These are phyloP conservation scores for Calyptomena viridis DNA, from an alignment of 2,113 vertebrate genomes.

Conservation along the genomic window DNA sequence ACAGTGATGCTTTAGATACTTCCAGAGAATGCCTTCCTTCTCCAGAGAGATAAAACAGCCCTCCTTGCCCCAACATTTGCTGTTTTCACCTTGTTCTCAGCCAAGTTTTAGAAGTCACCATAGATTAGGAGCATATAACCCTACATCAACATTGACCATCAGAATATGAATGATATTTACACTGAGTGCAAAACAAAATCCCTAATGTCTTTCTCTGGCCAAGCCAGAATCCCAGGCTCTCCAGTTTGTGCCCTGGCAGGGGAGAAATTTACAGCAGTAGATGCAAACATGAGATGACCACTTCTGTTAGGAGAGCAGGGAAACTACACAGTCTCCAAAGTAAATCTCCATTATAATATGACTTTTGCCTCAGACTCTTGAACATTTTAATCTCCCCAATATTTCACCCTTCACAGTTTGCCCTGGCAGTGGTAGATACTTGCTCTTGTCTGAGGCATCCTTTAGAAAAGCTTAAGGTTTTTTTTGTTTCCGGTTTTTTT, in stretches of 20 bases:
- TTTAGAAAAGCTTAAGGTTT: not conserved
- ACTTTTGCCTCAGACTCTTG: not conserved
- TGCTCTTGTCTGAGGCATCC: not conserved
- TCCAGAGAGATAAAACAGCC: not conserved
- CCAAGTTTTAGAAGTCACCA: not conserved
- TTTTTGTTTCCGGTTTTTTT: not conserved
- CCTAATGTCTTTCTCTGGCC: not conserved
- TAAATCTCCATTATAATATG: not conserved
- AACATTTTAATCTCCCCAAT: not conserved
- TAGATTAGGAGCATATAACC: not conserved
- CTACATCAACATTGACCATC: rapidly evolving
- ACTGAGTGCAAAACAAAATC: not conserved
- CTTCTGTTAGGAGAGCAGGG: not conserved
- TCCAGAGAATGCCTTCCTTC: not conserved
- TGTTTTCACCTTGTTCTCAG: not conserved
- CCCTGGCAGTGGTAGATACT: not conserved
- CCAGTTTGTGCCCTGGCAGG: not conserved
- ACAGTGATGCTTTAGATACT: not conserved
- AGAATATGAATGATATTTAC: not conserved
- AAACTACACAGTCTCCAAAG: not conserved
- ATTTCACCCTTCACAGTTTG: not conserved
- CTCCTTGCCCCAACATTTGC: rapidly evolving
- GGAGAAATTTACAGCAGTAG: not conserved
- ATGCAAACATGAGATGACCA: not conserved
- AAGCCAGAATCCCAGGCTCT: not conserved